Base-by-base conservation (phyloP, 1,140 invertebrate species). In the Zaprionus nigranus region DNA sequence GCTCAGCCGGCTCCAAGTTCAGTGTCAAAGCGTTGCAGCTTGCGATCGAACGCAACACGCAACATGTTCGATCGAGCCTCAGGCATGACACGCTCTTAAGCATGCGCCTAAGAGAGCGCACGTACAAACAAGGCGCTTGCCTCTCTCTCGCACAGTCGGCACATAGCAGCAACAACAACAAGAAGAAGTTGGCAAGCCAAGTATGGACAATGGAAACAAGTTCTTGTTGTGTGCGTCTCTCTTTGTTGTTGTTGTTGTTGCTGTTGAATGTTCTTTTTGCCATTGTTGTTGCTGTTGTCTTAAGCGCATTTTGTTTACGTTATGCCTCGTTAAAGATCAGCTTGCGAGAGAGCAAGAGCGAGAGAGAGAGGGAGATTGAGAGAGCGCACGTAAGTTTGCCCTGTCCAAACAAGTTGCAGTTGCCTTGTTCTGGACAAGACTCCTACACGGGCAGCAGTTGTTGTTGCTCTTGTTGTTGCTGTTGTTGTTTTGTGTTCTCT, bases 171-270 rank as follows among this genome's bases (percentile, higher is more conserved):
- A 82, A 73, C 63, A 54, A 15, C 13, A 15, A 9, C 7, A 17
- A n/a, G 1, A 17, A 17, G 15, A n/a, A 40, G 13, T n/a, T 6
- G 38, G 15, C 38, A 46, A 46, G 40, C 81, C 84, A 88, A 84
- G 78, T 90, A 90, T 73, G 84, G 84, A 88, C 81, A 87, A 88
- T 87, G 75, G 71, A 87, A 87, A 87, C 81, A 73, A 87, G 84
- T 87, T 87, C 85, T 87, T 73, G 67, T 74, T 79, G 67, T 66
- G 61, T 38, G 53, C 24, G 56, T 38, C 17, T 49, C 43, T 24
- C 53, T 30, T 46, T 63, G n/a, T 40, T 63, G 40, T 46, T 46
- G 40, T 63, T 56, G 20, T 28, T 36, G 49, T 34, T 53, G 64
- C 63, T 54, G n/a, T 34, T 43, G 49, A 46, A 49, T 75, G 38